Evolutionary conservation across 2,888 invertebrate genomes (phyloP).

Genomic region (Hypolimnas misippus): DNA sequence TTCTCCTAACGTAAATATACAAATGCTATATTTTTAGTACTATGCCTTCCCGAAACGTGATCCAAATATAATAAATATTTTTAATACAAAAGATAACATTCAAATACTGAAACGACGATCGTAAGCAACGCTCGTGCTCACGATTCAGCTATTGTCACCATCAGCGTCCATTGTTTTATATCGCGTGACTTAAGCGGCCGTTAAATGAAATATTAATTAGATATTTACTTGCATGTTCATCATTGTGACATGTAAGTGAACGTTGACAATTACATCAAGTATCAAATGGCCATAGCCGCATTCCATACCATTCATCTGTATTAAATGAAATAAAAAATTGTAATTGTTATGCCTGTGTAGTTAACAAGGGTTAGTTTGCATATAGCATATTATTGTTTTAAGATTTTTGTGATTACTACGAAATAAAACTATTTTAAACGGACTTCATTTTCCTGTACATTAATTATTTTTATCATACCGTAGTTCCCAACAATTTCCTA

Average conservation of each 20-base stretch:
- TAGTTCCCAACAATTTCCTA: no score
- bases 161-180: slow-evolving; percentile 67
- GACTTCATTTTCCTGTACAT: no score
- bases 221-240: slow-evolving; percentile 23
- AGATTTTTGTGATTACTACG: no score
- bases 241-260: background rate
- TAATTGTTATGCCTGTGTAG: no score
- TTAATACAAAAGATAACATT: slow-evolving; percentile 3
- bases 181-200: slow-evolving; percentile 67
- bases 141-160: slow-evolving; percentile 66
- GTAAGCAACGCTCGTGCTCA: slow-evolving; percentile 65
- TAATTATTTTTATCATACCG: no score
- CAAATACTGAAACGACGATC: slow-evolving; percentile 16
- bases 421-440: no score
- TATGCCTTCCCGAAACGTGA: slow-evolving; percentile 16
- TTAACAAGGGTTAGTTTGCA: no score
- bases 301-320: slow-evolving; percentile 6
- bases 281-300: slow-evolving; percentile 9
- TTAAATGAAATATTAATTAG: slow-evolving; percentile 71
- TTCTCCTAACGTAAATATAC: no score
- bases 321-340: background rate
- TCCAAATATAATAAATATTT: background rate
- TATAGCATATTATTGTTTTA: no score
- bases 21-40: no score
- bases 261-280: slow-evolving; percentile 8